Evolutionary conservation across 2,113 vertebrate genomes (phyloP), one percentile per base, ranked within the genome.

Genomic region (Gadus macrocephalus): DNA sequence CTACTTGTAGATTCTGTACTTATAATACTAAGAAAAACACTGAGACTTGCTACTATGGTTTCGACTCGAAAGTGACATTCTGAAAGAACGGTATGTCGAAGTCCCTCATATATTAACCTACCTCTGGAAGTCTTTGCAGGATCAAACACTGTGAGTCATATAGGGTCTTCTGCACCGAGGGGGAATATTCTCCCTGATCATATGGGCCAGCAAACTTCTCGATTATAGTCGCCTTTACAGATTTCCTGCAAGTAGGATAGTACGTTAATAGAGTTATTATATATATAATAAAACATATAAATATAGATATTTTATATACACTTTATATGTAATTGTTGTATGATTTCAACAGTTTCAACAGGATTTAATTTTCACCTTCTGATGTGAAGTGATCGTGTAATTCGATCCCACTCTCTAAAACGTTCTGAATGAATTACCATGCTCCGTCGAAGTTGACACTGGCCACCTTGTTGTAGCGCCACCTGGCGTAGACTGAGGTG

Each of bases 131-230:
- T 81, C 80, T 89, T 19, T 89, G 88, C 80, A 99, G 89, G 63
- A 93, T 27, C 3, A 85, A 74, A 79, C 94, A 85, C 84, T 98
- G 95, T 75, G 94, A 90, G 1, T 87, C 81, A 72, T 96, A 97
- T 64, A 99, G 92, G 5, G 97, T 97, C 85, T 96, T 98, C 93
- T 99, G 97, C 68, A 98, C 94, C 16, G 96, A 98, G 0, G 94
- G 93, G 0, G 96, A 98, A 84, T 92, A 98, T 81, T 92, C 91
- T 20, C 97, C 97, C 42, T 68, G 78, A 78, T 95, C 91, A 0
- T 88, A 95, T 3, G 96, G 95, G 2, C 97, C 97, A 3, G 96
- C 85, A 88, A 98, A 98, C 79, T 89, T 95, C 85, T 96, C 92
- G 3, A 98, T 88, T 53, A 96, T 87, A 0, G 87, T 90, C 38